phyloP scores from a whole-genome alignment of 1,140 invertebrate species.

The Penaeus chinensis region DNA sequence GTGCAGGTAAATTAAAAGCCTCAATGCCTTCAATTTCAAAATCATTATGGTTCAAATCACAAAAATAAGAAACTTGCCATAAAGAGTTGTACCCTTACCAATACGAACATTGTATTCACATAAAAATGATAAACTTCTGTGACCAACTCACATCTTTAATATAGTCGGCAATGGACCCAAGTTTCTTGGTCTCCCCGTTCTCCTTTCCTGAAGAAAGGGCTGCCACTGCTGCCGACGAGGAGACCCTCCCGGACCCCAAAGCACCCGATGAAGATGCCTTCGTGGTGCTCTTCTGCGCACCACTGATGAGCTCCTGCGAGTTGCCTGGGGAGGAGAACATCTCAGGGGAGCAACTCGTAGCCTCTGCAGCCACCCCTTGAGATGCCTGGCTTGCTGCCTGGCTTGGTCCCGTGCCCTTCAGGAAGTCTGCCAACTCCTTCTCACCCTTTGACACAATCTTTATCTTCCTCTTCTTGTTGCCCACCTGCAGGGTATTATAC shows the following conservation, averaged over 20 bases:
- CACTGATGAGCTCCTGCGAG: background rate
- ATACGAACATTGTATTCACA: background rate
- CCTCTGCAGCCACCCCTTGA: background rate
- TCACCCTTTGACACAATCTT: constrained; percentile 34
- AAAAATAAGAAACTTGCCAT: too few species aligned
- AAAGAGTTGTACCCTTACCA: background rate
- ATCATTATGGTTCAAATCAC: too few species aligned
- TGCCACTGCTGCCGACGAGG: background rate
- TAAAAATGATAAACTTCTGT: background rate
- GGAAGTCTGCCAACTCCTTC: background rate
- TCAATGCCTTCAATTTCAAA: too few species aligned
- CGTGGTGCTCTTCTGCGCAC: background rate
- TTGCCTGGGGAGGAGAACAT: background rate
- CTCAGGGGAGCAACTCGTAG: background rate
- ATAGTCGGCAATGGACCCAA: constrained; percentile 1
- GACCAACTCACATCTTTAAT: constrained; percentile 20
- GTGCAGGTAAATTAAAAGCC: too few species aligned
- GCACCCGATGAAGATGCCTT: too few species aligned
- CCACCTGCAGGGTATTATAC: constrained; percentile 24
- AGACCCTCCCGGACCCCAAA: too few species aligned
- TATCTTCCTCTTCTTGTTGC: constrained; percentile 39
- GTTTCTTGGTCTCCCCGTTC: constrained; percentile 4
- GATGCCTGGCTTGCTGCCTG: background rate
- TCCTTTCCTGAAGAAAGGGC: background rate
- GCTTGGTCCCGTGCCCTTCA: background rate